Percentiles rank a stretch among this genome's conserved stretches.
These are phyloP conservation scores for Aleiodes sp. DNA, from an alignment of 1,140 invertebrate species.

Conservation along the genomic window DNA sequence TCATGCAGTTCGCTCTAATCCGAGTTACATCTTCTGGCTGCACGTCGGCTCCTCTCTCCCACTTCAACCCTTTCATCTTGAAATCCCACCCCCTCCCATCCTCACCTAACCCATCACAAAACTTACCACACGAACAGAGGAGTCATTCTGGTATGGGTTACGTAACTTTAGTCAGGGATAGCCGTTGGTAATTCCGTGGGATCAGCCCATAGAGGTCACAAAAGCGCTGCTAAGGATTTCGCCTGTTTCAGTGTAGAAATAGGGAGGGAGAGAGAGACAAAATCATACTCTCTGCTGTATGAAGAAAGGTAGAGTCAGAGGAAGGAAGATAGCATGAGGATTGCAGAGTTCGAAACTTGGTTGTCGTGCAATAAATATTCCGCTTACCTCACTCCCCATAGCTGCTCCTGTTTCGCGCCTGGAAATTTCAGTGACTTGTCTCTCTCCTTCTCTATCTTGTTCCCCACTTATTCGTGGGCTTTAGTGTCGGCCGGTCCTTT, in stretches of 20 bases:
- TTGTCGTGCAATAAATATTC: conserved; percentile 12
- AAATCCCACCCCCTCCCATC: not conserved
- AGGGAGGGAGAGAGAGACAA: not conserved
- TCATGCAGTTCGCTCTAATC: conserved; percentile 32
- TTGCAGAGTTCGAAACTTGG: conserved; percentile 7
- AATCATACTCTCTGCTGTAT: no score
- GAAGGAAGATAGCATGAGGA: not conserved
- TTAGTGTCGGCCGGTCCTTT: not conserved
- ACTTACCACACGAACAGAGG: conserved; percentile 8
- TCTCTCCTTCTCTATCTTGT: conserved; percentile 5
- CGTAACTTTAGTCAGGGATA: conserved; percentile 6
- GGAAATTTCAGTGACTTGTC: not conserved
- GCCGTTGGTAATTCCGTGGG: conserved; percentile 10
- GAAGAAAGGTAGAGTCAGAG: not conserved
- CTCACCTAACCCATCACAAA: no score
- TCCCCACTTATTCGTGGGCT: not conserved
- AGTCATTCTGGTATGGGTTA: not conserved
- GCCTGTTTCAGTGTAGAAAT: not conserved
- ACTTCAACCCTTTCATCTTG: not conserved
- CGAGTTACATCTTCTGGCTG: conserved; percentile 29
- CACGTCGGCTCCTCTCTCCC: conserved; percentile 5
- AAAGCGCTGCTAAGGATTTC: not conserved
- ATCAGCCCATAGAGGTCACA: conserved; percentile 2
- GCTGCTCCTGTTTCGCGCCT: not conserved
- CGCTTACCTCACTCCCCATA: conserved; percentile 10